Base-by-base conservation (phyloP, 1,140 invertebrate genomes). In the Plectrocnemia conspersa region DNA sequence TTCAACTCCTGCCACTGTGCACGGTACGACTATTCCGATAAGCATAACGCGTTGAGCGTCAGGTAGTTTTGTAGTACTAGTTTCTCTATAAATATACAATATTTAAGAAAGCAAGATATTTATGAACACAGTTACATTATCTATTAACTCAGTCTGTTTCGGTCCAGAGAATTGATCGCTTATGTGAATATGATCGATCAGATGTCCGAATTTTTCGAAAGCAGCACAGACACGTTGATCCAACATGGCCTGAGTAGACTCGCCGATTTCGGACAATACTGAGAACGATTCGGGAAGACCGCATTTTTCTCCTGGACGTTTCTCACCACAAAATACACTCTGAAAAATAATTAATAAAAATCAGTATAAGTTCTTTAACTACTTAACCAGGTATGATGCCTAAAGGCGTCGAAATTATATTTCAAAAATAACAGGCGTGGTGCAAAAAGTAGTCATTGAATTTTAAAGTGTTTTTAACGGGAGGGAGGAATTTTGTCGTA, bases 121-220 rank as follows among this genome's bases (percentile, higher is more conserved):
- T 27, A 25, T 41, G 10, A 10, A 44, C 18, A 18, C 16, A 36
- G 22, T 9, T 16, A 21, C 18, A 40, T n/a, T 35, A 47, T 23
- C 57, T 38, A 79, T 85, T 83, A 76, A 91, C 85, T 97, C 93
- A 66, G 87, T 84, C 66, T 87, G 83, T 71, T 95, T 93, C 4
- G 81, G 79, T 33, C 96, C 90, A 62, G 86, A 89, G 73, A 86
- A 98, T 68, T 97, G 90, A 76, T 99, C 97, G 52, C 93, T 97
- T 65, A 99, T 85, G 74, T 99, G 95, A 70, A 99, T 89, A 73
- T 88, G 98, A 69, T 99, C 95, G 63, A 99, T 83, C 64, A 85
- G 78, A 56, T 85, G 80, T 59, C 88, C 79, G 77, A 89, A 95
- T 74, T 91, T 94, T 55, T 86, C 82, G 54, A 98, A 76, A 40